A percentile compares a stretch with the other conserved stretches of the same genome.
These are phyloP conservation scores for Coleophora deauratella DNA, from an alignment of 2,888 invertebrate species.

Conservation along the genomic window DNA sequence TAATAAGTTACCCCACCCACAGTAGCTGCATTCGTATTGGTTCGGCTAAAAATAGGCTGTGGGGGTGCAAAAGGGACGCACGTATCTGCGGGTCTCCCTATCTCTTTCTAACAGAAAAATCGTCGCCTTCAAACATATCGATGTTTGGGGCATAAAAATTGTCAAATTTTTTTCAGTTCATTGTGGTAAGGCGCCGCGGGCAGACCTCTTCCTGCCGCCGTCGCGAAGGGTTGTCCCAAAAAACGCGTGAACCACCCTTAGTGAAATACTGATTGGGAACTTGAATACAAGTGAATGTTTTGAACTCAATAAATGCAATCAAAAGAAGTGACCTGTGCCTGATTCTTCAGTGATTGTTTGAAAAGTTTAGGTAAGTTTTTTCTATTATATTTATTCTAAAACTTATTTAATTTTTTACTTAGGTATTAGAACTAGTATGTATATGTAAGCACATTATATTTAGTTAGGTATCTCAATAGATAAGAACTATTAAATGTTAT, in stretches of 20 bases:
- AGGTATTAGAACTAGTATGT: too few species aligned
- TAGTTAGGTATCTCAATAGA: too few species aligned
- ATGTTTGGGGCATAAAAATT: conserved; percentile 74
- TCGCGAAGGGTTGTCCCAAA: conserved; percentile 47
- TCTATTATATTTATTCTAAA: neutral
- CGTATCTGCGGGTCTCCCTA: conserved; percentile 29
- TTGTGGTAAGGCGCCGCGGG: conserved; percentile 44
- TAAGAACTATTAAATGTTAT: too few species aligned
- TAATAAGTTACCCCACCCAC: conserved; percentile 67
- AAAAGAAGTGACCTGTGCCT: too few species aligned
- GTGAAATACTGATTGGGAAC: conserved; percentile 15
- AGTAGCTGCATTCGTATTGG: conserved; percentile 59
- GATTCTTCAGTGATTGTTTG: too few species aligned
- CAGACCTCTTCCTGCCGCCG: conserved; percentile 34
- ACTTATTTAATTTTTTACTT: neutral
- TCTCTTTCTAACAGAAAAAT: conserved; percentile 52
- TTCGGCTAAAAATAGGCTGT: conserved; percentile 65
- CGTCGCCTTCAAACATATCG: conserved; percentile 69
- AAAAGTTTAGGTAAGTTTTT: conserved; percentile 27
- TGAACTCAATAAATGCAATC: neutral
- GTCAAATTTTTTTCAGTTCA: conserved; percentile 73
- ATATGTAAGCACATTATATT: too few species aligned
- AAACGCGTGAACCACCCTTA: conserved; percentile 26
- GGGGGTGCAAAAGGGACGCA: conserved; percentile 49
- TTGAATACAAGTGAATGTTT: conserved; percentile 12